Evolutionary conservation across 2,113 vertebrate genomes (phyloP).

Genomic region (Rhagologus leucostigma): DNA sequence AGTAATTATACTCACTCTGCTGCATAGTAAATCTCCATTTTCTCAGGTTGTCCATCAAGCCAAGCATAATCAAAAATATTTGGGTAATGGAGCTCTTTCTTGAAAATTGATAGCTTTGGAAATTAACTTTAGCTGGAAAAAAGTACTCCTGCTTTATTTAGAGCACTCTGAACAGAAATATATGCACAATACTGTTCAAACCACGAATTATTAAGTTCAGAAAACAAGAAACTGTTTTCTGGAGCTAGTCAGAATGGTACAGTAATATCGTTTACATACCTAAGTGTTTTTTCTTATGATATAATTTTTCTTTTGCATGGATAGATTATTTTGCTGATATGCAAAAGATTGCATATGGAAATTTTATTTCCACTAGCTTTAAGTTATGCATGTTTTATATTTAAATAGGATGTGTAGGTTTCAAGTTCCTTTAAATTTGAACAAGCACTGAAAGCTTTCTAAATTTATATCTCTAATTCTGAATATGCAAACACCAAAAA

Average conservation of each 20-base stretch:
- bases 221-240: background rate
- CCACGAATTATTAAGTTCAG: background rate
- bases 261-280: background rate
- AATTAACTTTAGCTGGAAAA: background rate
- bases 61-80: background rate
- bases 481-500: background rate
- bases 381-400: background rate
- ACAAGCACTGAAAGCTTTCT: background rate
- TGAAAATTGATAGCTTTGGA: background rate
- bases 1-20: background rate
- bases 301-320: background rate
- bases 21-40: background rate
- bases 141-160: background rate
- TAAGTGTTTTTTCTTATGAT: background rate
- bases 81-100: background rate
- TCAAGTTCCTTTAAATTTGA: background rate
- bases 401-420: background rate
- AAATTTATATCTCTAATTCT: background rate
- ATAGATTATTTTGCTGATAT: background rate
- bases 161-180: background rate
- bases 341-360: background rate
- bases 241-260: background rate
- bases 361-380: background rate
- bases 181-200: background rate
- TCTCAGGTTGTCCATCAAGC: background rate